A percentile compares a stretch with the other conserved stretches of the same genome.
Conservation (phyloP, 2,797 vertebrate genomes). For the Tenualosa ilisha region DNA sequence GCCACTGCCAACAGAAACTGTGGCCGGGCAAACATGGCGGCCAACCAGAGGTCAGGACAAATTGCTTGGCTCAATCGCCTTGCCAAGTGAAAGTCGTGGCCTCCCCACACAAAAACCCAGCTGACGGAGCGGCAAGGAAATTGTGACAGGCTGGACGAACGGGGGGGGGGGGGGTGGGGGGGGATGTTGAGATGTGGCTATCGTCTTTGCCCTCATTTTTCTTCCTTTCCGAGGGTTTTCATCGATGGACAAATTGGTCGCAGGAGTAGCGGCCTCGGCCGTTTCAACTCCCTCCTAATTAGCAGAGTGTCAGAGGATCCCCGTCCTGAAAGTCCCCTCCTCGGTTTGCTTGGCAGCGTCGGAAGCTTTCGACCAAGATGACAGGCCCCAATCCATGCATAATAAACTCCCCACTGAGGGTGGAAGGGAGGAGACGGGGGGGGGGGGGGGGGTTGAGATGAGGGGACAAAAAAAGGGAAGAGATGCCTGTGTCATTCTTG, state of each 20-base stretch:
- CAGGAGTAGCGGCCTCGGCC: conserved; percentile 20
- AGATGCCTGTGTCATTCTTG: neutral
- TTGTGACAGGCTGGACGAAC: conserved; percentile 32
- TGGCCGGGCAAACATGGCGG: conserved; percentile 57
- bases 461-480: too few relatives aligned
- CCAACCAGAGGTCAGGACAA: conserved; percentile 61
- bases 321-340: conserved; percentile 6
- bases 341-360: conserved; percentile 26
- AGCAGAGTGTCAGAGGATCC: conserved; percentile 31
- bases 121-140: conserved; percentile 22
- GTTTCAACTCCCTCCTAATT: conserved; percentile 29
- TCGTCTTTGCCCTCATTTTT: conserved; percentile 20
- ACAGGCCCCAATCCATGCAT: conserved; percentile 1
- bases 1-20: conserved; percentile 61
- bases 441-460: neutral
- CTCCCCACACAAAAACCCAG: conserved; percentile 26
- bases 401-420: conserved; percentile 17
- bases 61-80: conserved; percentile 52
- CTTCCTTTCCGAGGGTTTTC: neutral
- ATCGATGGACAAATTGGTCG: conserved; percentile 30
- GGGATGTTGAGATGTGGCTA: neutral
- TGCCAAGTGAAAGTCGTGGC: conserved; percentile 58
- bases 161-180: neutral
- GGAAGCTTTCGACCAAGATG: conserved; percentile 25
- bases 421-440: neutral